Base-by-base conservation (phyloP, 1,140 invertebrate genomes). In the Drosophila tristis region DNA sequence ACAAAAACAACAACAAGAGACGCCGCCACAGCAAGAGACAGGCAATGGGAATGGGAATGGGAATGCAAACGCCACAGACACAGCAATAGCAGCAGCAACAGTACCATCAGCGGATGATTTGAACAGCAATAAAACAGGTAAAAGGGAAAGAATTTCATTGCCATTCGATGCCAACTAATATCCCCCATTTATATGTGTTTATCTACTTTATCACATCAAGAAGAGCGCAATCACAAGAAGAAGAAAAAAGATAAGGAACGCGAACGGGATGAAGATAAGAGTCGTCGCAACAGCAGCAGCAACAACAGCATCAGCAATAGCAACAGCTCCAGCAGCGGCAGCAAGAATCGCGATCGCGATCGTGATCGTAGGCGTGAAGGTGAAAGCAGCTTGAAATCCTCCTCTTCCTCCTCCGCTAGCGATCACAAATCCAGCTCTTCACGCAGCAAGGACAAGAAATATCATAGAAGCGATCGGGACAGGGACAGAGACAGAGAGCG, bases 171-270 rank as follows among this genome's bases (percentile, higher is more conserved):
- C 54, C 61, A 75, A 75, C 57, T 59, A 62, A 63, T 68, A 61
- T 49, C 49, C 48, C 43, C 53, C 20, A 35, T 72, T 55, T 57
- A 51, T 61, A 62, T 56, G 44, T 16, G 45, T 50, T 48, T 39
- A 42, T 39, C 15, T 26, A 45, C 51, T 8, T 43, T 35, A 20
- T 20, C 20, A 20, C 20, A 51, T 20, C 23, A n/a, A 77, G 76
- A 78, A 20, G 84, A 89, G 45, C 84, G 79, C 65, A 89, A 89
- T 78, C 84, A 89, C 64, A 89, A 89, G 50, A 90, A 77, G 65
- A 89, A 89, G 68, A 89, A 80, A 58, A 89, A 82, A 89, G 84
- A 89, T 80, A 89, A 89, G 79, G 90, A 91, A 50, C 82, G 77
- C 25, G 67, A 81, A 23, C 72, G 82, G 47, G 82, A 87, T 79